These are phyloP conservation scores for Adela reaumurella DNA, from an alignment of 2,888 invertebrate species.

Conservation along the genomic window DNA sequence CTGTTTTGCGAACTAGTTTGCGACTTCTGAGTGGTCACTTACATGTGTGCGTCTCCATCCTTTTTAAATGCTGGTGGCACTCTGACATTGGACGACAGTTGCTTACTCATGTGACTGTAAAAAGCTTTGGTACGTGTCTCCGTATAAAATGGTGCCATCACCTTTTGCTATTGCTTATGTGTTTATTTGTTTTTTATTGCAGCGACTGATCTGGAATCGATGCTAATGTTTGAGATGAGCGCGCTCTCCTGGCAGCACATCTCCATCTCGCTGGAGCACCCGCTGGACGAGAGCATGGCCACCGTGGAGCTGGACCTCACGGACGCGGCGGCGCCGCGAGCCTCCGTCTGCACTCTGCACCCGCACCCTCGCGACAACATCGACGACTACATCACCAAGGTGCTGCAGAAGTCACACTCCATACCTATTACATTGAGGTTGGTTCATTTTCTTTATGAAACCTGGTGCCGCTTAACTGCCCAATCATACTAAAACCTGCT, in stretches of 20 bases:
- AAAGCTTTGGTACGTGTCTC: no score
- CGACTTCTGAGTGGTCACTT: no score
- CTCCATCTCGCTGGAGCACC: slow-evolving; percentile 88
- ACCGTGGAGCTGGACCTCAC: slow-evolving; percentile 85
- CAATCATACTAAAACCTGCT: no score
- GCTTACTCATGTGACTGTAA: no score
- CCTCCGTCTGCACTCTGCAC: slow-evolving; percentile 67
- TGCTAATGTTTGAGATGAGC: slow-evolving; percentile 89
- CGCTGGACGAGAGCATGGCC: slow-evolving; percentile 87
- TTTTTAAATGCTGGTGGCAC: no score
- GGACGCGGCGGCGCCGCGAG: slow-evolving; percentile 76
- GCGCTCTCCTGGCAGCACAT: slow-evolving; percentile 87
- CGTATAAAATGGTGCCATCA: no score
- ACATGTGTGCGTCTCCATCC: no score
- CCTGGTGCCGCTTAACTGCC: no score
- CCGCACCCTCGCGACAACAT: slow-evolving; percentile 35
- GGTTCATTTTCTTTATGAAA: no score
- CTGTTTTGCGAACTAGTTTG: no score
- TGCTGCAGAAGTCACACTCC: slow-evolving; percentile 86
- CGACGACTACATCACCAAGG: slow-evolving; percentile 44
- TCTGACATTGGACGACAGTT: no score
- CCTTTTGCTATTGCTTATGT: no score
- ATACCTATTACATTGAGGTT: slow-evolving; percentile 88
- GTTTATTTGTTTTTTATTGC: slow-evolving; percentile 7
- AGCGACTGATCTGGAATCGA: slow-evolving; percentile 63